These are phyloP conservation scores for Unio delphinus DNA, from an alignment of 2,888 invertebrate species.

Conservation along the genomic window DNA sequence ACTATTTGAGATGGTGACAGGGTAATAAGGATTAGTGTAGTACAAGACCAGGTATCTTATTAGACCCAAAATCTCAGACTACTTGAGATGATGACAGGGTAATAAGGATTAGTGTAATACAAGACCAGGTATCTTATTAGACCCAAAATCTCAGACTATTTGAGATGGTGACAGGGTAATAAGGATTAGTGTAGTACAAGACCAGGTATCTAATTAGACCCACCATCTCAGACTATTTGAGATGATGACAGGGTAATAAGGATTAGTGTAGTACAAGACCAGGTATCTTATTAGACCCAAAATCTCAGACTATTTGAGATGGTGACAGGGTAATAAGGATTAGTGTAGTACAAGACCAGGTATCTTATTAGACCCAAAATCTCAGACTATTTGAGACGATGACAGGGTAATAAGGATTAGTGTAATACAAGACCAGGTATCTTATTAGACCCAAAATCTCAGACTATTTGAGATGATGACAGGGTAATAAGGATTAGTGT, in stretches of 20 bases:
- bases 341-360: too few relatives aligned
- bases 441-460: too few relatives aligned
- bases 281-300: conserved; percentile 16
- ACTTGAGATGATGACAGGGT: background rate
- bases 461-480: too few relatives aligned
- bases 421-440: too few relatives aligned
- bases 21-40: too few relatives aligned
- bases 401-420: too few relatives aligned
- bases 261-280: background rate
- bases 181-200: background rate
- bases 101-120: background rate
- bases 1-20: conserved; percentile 66
- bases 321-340: conserved; percentile 63
- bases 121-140: too few relatives aligned
- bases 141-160: conserved; percentile 64
- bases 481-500: too few relatives aligned
- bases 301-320: conserved; percentile 67
- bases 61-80: too few relatives aligned
- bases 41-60: too few relatives aligned
- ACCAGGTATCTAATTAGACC: background rate
- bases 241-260: conserved; percentile 60
- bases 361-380: too few relatives aligned
- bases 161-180: conserved; percentile 66
- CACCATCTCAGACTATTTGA: conserved; percentile 66
- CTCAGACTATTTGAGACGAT: too few relatives aligned